Conservation (phyloP, 2,797 vertebrate genomes). For the Platalea minor region DNA sequence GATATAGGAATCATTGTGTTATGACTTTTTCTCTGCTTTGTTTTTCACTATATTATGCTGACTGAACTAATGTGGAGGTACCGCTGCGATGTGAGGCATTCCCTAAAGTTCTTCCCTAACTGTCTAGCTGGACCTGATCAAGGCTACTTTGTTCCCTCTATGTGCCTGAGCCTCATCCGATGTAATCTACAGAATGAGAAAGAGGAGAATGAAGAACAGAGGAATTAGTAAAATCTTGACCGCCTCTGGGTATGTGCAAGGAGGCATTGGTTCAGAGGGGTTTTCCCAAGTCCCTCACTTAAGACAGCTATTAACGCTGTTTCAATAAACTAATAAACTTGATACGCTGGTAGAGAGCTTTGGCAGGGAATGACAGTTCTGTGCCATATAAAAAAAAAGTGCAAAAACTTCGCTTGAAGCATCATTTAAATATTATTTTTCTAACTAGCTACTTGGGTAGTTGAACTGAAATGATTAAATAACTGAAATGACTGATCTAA, state of each 20-base stretch:
- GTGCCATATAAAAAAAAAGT: background rate
- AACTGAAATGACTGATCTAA: background rate
- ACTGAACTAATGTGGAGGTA: background rate
- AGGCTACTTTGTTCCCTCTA: background rate
- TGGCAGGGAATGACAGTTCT: background rate
- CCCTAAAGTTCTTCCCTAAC: background rate
- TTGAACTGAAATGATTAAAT: background rate
- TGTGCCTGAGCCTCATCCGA: background rate
- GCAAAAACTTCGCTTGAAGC: background rate
- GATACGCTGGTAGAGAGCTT: background rate
- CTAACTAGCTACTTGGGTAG: background rate
- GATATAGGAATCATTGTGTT: background rate
- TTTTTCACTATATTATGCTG: background rate
- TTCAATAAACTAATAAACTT: background rate
- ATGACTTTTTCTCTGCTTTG: background rate
- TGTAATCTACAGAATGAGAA: background rate
- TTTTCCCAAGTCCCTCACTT: background rate
- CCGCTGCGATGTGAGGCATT: background rate
- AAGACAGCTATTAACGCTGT: background rate
- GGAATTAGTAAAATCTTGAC: background rate
- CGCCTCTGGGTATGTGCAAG: background rate
- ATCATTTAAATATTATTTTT: background rate
- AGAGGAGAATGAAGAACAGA: background rate
- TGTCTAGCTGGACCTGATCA: background rate
- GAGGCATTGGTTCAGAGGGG: background rate